Evolutionary conservation across 2,113 vertebrate genomes (phyloP), one percentile per base, ranked within the genome.

Genomic region (Conger conger): DNA sequence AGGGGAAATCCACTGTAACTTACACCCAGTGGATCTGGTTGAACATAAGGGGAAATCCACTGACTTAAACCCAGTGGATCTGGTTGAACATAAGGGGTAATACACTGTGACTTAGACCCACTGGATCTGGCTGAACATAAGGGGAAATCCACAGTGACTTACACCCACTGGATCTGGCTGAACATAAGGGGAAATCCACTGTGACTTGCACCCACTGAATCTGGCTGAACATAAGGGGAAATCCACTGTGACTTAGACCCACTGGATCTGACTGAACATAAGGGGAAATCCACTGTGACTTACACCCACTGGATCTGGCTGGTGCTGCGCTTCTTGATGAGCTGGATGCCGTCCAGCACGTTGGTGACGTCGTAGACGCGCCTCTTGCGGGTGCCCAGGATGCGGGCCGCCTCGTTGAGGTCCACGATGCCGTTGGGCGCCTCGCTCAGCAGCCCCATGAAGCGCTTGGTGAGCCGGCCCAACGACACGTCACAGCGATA

Each of bases 331-430:
- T 96, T 97, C 87, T 94, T 88, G 57, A 99, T 91, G 11, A 99
- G 94, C 15, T 88, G 87, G 68, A 99, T 96, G 38, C 97, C 97
- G 40, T 95, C 93, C 78, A 99, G 90, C 40, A 98, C 95, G 1
- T 95, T 96, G 90, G 96, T 97, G 93, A 99, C 96, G 91, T 99
- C 97, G 16, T 97, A 97, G 0, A 99, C 94, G n/a, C 97, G 93
- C 40, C 96, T 92, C 81, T 96, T 96, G 2, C 94, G 90, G 0
- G 97, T 95, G 2, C 96, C 94, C 81, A 99, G 92, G 3, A 86
- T 91, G 6, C 38, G 87, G 0, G 93, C 92, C 0, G 93, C 97
- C 57, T 96, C 93, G 30, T 96, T 94, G 83, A 98, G 91, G 91
- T 99, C 97, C 57, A 99, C 91, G 9, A 95, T 89, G 23, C 96